Evolutionary conservation across 2,797 vertebrate species (phyloP).

Genomic region (Okamejei kenojei): DNA sequence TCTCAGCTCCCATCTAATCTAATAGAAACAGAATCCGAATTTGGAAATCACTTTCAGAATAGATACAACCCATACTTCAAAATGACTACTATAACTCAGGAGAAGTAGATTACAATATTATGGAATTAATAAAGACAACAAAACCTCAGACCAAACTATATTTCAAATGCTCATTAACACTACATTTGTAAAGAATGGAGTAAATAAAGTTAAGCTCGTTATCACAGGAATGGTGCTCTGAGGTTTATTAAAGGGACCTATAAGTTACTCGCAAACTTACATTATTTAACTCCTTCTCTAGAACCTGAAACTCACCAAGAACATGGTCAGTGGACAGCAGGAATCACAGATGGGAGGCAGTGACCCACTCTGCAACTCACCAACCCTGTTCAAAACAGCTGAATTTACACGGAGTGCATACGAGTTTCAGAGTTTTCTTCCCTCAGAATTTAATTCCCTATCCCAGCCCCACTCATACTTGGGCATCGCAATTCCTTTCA

Average conservation of each 20-base stretch:
- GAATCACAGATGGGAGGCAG: no score
- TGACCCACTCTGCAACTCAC: no score
- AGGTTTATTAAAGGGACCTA: no score
- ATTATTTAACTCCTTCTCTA: not conserved
- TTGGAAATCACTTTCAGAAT: not conserved
- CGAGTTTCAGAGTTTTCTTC: no score
- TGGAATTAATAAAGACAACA: not conserved
- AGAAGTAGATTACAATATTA: not conserved
- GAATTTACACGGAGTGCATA: no score
- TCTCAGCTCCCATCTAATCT: not conserved
- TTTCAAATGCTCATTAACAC: not conserved
- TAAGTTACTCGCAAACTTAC: not conserved
- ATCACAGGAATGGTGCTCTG: no score
- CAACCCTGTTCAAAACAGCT: no score
- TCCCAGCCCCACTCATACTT: not conserved
- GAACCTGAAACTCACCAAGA: not conserved
- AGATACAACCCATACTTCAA: not conserved
- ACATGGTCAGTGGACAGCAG: no score
- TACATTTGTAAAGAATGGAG: no score
- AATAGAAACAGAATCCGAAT: not conserved
- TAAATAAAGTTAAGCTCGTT: no score
- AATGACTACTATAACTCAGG: not conserved
- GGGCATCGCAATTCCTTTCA: not conserved
- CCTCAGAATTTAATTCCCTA: not conserved
- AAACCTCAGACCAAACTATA: not conserved